Evolutionary conservation across 1,140 invertebrate genomes (phyloP).

Genomic region (Delia radicum): DNA sequence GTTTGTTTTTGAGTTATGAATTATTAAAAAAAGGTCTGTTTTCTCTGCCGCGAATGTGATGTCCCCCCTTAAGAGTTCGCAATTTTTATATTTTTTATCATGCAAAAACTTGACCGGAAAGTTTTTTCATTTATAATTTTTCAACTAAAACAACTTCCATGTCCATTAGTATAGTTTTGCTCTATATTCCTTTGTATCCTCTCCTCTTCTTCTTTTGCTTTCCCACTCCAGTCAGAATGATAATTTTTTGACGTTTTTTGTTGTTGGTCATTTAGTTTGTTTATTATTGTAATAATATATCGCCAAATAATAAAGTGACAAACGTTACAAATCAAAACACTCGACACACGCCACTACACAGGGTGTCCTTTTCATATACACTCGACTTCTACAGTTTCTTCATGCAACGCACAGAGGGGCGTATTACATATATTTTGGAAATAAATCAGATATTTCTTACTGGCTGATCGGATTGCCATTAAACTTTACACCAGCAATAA

Average conservation of each 20-base stretch:
- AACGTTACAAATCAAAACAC: slow-evolving; percentile 57
- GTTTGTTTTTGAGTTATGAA: no score
- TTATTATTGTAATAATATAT: slow-evolving; percentile 40
- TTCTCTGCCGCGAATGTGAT: no score
- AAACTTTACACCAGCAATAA: no score
- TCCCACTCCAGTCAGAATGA: background rate
- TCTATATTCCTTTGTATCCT: background rate
- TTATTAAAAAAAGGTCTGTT: no score
- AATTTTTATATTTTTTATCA: background rate
- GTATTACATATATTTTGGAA: no score
- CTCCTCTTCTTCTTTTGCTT: background rate
- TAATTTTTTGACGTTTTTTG: background rate
- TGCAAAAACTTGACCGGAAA: background rate
- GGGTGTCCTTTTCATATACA: slow-evolving; percentile 13
- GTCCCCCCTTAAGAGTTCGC: no score
- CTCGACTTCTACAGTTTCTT: no score
- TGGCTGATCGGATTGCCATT: no score
- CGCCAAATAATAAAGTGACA: slow-evolving; percentile 56
- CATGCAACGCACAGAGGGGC: no score
- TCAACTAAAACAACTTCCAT: background rate
- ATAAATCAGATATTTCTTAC: no score
- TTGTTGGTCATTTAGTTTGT: slow-evolving; percentile 3
- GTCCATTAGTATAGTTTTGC: background rate
- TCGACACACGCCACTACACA: slow-evolving; percentile 38
- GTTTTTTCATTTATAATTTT: no score